Evolutionary conservation across 2,797 vertebrate genomes (phyloP).

Genomic region (Perodicticus potto): DNA sequence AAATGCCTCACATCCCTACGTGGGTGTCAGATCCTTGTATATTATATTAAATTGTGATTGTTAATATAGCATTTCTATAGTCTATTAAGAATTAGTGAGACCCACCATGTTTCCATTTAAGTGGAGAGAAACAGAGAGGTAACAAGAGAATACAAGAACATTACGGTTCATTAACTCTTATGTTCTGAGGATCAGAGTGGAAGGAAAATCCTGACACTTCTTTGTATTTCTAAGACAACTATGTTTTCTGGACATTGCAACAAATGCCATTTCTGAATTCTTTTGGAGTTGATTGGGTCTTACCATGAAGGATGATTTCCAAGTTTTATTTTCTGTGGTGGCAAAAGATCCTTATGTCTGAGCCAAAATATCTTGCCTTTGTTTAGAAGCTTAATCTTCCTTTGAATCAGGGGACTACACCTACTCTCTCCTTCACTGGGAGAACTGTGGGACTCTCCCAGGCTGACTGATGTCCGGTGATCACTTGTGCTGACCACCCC

Average conservation of each 20-base stretch:
- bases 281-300: neutral
- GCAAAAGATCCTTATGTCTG: neutral
- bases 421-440: neutral
- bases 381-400: neutral
- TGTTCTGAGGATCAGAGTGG: neutral
- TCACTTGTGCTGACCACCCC: neutral
- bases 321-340: conserved; percentile 27
- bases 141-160: neutral
- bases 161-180: neutral
- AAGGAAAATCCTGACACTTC: neutral
- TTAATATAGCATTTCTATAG: neutral
- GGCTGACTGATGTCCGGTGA: neutral
- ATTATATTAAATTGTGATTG: neutral
- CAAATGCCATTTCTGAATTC: neutral
- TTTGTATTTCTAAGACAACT: conserved; percentile 1
- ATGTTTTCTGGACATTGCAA: neutral
- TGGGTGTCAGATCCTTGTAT: neutral
- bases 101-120: neutral
- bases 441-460: neutral
- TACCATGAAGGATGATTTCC: neutral
- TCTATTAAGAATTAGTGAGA: neutral
- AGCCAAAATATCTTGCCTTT: neutral
- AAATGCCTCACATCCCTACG: neutral
- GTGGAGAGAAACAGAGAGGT: neutral
- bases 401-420: neutral